Base-by-base conservation (phyloP, 2,797 vertebrate genomes). In the Neosilurus mollespiculum region DNA sequence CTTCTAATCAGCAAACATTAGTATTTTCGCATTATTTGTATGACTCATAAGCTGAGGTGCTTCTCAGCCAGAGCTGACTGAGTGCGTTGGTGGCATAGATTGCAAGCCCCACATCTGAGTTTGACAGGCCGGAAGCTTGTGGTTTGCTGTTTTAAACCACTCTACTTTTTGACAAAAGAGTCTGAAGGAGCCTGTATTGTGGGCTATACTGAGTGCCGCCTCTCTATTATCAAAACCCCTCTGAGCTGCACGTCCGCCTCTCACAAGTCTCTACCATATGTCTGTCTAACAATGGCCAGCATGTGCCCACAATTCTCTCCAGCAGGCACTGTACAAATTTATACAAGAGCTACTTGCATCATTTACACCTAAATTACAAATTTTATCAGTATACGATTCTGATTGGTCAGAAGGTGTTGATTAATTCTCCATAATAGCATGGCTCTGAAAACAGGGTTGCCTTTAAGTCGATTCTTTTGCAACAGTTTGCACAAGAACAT, bases 1-100 rank as follows among this genome's bases (percentile, higher is more conserved):
- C 59, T 22, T 49, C 22, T 24, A 24, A 51, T 51, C 14, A 78
- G 53, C 30, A 53, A 18, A 65, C 61, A 78, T 8, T 97, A 96
- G 73, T 98, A 96, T 0, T 98, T 96, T 7, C 96, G 97, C 96
- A 5, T 98, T 95, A 0, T 96, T 96, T 72, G 96, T 96, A 0
- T 98, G 97, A 43, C 95, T 95, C 79, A 82, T 80, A 78, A 76
- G 85, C 67, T 78, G 79, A 56, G 71, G 69, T 83, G 80, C 53
- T 88, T 77, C 56, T 81, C 77, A 51, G 65, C 80, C 72, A 62
- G 79, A 49, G 51, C 71, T 71, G 9, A 85, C 78, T 56, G 43
- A 69, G 30, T 85, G 80, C 30, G 71, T 84, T 84, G 85, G 84
- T 85, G 76, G 80, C n/a, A 72, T 22, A 66, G 24, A 20, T 6